phyloP scores from a whole-genome alignment of 2,797 vertebrate species.

The Glyptemys insculpta region DNA sequence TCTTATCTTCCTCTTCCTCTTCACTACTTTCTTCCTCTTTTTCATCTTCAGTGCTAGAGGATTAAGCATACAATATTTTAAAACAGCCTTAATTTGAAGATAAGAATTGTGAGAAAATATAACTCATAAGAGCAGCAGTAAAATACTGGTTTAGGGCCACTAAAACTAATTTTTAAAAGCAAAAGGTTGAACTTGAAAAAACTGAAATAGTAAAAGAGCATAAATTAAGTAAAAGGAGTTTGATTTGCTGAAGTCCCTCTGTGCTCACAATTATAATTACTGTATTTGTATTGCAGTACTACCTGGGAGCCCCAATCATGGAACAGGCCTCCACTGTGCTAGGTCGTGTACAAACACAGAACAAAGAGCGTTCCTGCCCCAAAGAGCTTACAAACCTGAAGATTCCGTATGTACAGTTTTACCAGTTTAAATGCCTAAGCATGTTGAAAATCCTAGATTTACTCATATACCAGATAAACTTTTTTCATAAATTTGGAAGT shows the following conservation, averaged over 20 bases:
- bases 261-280: background rate
- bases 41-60: slow-evolving; percentile 93
- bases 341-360: background rate
- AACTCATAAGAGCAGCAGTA: background rate
- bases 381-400: background rate
- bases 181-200: slow-evolving; percentile 21
- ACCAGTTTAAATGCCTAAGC: background rate
- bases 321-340: background rate
- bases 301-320: background rate
- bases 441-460: background rate
- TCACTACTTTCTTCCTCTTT: slow-evolving; percentile 94
- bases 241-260: background rate
- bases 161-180: background rate
- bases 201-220: background rate
- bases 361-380: background rate
- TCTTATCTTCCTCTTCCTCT: slow-evolving; percentile 93
- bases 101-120: background rate
- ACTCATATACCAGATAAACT: background rate
- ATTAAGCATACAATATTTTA: slow-evolving; percentile 29
- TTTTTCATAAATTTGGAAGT: background rate
- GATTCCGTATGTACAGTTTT: background rate
- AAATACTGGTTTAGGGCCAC: too few species aligned
- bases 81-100: background rate
- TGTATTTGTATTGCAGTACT: background rate
- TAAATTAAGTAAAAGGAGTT: background rate